phyloP scores from a whole-genome alignment of 2,113 vertebrate genomes.

The Chlamydotis undulata region DNA sequence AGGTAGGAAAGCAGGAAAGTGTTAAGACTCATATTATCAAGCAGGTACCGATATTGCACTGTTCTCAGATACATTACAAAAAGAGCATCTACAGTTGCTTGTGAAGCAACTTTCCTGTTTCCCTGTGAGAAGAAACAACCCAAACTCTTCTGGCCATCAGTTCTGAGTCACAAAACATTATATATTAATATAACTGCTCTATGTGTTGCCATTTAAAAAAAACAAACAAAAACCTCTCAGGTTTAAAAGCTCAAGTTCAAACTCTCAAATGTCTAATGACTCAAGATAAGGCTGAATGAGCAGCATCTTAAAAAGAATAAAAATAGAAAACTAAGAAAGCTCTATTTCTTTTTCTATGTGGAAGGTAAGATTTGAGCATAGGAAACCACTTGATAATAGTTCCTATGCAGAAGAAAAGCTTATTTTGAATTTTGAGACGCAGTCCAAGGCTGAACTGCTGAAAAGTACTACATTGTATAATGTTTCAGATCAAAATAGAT shows the following conservation, averaged over 20 bases:
- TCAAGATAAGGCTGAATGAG: neutral
- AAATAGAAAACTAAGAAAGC: neutral
- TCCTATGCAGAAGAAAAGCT: neutral
- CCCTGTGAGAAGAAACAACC: neutral
- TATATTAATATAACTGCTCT: neutral
- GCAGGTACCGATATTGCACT: accelerated
- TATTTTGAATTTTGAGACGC: neutral
- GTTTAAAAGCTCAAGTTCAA: neutral
- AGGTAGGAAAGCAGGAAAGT: neutral
- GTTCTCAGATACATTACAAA: neutral
- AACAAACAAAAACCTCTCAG: neutral
- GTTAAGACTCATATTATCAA: neutral
- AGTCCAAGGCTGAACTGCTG: neutral
- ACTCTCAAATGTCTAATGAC: neutral
- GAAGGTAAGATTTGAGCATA: neutral
- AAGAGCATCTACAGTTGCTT: neutral
- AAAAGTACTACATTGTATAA: neutral
- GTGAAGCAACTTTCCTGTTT: neutral
- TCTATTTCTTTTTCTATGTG: neutral
- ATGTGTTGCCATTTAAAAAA: neutral
- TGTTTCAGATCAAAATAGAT: neutral
- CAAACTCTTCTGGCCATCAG: neutral
- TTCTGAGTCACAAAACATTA: neutral
- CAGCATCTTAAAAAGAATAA: neutral
- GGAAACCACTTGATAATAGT: neutral